Evolutionary conservation across 1,140 invertebrate species (phyloP), one percentile per base, ranked within the genome.

Genomic region (Spodoptera litura): DNA sequence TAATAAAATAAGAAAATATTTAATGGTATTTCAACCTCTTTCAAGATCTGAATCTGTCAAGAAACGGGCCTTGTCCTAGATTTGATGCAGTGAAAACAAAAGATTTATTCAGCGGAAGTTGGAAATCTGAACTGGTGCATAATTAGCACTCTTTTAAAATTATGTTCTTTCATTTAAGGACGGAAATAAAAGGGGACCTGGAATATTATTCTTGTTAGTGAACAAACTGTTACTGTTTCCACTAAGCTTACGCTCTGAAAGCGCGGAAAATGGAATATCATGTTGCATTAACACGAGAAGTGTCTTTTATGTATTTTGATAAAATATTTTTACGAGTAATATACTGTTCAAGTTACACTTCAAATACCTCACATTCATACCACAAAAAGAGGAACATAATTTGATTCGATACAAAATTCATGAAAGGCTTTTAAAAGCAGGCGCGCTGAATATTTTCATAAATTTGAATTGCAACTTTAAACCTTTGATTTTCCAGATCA

Each of bases 381-480:
- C 8, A 31, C 5, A 12, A 13, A 31, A 61, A 31, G 27, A 11
- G 12, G 11, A 61, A 35, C 10, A 12, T 49, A 49, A 38, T 49
- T 64, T 20, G 5, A 38, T 49, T 64, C 31, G 35, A 38, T 64
- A 49, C 6, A 64, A 70, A 25, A 53, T 53, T 27, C 25, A 58
- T 38, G 55, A 61, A 13, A 52, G n/a, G 15, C 38, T 49, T 53
- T 68, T n/a, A 53, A 68, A 27, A 56, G 52, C 52, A 71, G 52
- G 3, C 27, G 9, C 5, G 51, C 9, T 12, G 52, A 55, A 75
- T 44, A 81, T 81, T 81, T 77, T 51, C 75, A 81, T 81, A 81
- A 81, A 81, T 81, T 81, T 78, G 70, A 80, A 80, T 80, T 71
- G 64, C 58, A 81, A 72, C 58, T 59, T 20, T 35, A 62, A 77